Conservation (phyloP, 2,113 vertebrate genomes). For the Oreamnos americanus region DNA sequence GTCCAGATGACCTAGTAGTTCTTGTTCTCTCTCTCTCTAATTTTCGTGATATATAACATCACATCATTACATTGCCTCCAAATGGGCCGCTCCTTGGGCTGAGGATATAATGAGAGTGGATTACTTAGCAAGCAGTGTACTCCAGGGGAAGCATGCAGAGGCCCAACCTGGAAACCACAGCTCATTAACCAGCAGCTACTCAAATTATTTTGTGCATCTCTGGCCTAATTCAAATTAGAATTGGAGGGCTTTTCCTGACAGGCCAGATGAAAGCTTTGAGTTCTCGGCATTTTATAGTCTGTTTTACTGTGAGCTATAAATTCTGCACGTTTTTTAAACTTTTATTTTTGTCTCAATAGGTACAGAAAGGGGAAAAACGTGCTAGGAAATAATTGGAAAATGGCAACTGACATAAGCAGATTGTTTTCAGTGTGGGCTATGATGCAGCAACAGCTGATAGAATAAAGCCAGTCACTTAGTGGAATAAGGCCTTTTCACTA, state of each 20-base stretch:
- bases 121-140: neutral
- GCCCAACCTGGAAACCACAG: constrained; percentile 50
- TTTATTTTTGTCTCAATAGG: constrained; percentile 49
- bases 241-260: constrained; percentile 44
- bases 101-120: constrained; percentile 38
- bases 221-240: constrained; percentile 42
- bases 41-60: constrained; percentile 58
- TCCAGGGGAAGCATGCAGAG: neutral
- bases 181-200: constrained; percentile 59
- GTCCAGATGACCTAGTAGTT: constrained; percentile 15
- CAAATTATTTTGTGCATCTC: constrained; percentile 17
- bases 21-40: neutral
- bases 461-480: neutral
- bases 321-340: constrained; percentile 23
- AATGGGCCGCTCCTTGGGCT: constrained; percentile 18
- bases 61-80: constrained; percentile 4
- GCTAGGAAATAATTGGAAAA: constrained; percentile 13
- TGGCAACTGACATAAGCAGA: neutral
- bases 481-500: neutral
- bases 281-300: neutral
- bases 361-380: neutral
- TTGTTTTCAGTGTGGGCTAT: neutral
- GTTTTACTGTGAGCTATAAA: constrained; percentile 31
- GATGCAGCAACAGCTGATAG: neutral
- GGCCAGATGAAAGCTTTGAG: constrained; percentile 15